Base-by-base conservation (phyloP, 1,140 invertebrate genomes). In the Mizuhopecten yessoensis region DNA sequence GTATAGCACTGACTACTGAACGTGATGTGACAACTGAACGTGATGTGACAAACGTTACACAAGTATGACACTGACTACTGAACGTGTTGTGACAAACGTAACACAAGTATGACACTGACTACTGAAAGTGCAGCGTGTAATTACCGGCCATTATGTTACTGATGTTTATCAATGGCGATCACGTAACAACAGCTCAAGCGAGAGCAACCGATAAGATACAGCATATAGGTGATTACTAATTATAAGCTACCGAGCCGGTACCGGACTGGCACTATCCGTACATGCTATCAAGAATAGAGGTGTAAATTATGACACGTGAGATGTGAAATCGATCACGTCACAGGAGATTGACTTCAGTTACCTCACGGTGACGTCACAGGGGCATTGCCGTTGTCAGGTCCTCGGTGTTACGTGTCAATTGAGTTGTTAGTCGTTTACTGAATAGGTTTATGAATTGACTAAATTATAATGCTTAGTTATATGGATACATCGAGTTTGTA, bases 221-320 rank as follows among this genome's bases (percentile, higher is more conserved):
- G 5, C 45, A n/a, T 49, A 49, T 45, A 45, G 36, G 36, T 13
- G 36, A 39, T 39, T 5, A 7, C 36, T 39, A n/a, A n/a, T n/a
- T n/a, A n/a, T n/a, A 39, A 39, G 36, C 36, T 39, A 39, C 9
- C 42, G 42, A 45, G 42, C 13, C 36, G 36, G 36, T 39, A 17
- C n/a, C 57, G 23, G 57, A 29, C 57, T n/a, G 57, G 1, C 57
- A 75, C 5, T 75, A n/a, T 75, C 23, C n/a, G 57, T 29, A 75
- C 17, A 10, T 1, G 42, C 17, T 29, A 75, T 75, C 57, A 29
- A 29, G 23, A 23, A n/a, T 39, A 39, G 5, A 13, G 36, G 36
- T 75, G 57, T 75, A 75, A 75, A 75, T 75, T 75, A 75, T 75
- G 57, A 75, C 57, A 75, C 57, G 57, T n/a, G 57, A 75, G n/a